phyloP scores from a whole-genome alignment of 2,113 vertebrate genomes.

The Platysteira castanea region DNA sequence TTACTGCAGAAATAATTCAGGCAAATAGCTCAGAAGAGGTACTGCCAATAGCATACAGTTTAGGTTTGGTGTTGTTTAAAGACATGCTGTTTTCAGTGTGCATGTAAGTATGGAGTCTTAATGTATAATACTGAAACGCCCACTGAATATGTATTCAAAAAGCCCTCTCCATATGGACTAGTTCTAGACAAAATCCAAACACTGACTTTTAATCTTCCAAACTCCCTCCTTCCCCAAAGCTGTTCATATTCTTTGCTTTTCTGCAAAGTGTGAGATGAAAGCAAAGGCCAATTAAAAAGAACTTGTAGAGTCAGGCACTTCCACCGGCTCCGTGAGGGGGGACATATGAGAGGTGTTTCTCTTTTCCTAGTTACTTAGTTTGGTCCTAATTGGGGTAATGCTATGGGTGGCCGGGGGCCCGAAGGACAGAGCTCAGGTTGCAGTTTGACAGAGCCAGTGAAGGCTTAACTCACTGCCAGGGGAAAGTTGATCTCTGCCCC shows the following conservation, averaged over 20 bases:
- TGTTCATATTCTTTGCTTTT: neutral
- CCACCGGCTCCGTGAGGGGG: neutral
- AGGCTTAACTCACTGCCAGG: neutral
- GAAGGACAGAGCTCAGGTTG: neutral
- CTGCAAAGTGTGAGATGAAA: neutral
- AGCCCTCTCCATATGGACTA: neutral
- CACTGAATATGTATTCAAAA: neutral
- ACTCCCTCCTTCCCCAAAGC: neutral
- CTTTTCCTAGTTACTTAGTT: neutral
- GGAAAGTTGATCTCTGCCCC: neutral
- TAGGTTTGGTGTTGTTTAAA: constrained; percentile 24
- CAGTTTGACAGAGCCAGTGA: neutral
- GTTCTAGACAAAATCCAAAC: neutral
- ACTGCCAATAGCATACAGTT: constrained; percentile 33
- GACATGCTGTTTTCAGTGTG: neutral
- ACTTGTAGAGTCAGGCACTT: neutral
- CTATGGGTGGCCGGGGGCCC: neutral
- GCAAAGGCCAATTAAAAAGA: neutral
- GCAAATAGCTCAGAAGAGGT: constrained; percentile 60
- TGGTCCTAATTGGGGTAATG: constrained; percentile 12
- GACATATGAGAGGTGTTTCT: neutral
- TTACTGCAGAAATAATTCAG: constrained; percentile 73
- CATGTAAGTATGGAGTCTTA: neutral
- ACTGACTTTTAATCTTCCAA: neutral
- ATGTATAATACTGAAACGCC: neutral